These are phyloP conservation scores for Pygoscelis adeliae DNA, from an alignment of 2,113 vertebrate species.

Conservation along the genomic window DNA sequence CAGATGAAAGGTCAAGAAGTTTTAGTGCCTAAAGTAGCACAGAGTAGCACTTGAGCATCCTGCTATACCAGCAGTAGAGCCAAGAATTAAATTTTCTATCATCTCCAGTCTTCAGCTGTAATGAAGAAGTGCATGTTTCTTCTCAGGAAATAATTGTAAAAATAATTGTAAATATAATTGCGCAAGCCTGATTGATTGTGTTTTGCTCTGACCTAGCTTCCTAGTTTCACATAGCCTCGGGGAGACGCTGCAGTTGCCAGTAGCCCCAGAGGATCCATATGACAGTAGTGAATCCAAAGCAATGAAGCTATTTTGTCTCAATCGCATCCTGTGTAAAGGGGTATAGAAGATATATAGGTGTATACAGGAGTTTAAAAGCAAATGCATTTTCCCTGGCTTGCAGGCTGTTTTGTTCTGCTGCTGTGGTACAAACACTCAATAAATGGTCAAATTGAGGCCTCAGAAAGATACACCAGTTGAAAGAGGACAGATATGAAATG, in stretches of 20 bases:
- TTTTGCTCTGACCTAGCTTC: not conserved
- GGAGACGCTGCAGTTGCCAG: not conserved
- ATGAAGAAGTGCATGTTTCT: not conserved
- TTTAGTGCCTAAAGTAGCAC: not conserved
- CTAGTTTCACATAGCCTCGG: not conserved
- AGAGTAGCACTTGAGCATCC: not conserved
- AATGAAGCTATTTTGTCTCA: not conserved
- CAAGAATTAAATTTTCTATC: not conserved
- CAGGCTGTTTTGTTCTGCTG: not conserved
- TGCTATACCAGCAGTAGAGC: not conserved
- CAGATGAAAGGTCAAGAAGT: constrained; percentile 26
- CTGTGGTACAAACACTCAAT: not conserved
- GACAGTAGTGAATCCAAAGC: not conserved
- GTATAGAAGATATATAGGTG: not conserved
- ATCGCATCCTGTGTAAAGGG: not conserved
- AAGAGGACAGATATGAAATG: not conserved
- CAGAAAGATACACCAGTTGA: not conserved
- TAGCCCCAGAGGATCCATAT: not conserved
- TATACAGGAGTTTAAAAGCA: not conserved
- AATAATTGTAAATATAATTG: not conserved
- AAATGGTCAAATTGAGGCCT: not conserved
- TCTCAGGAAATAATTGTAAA: not conserved
- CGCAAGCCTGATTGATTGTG: not conserved
- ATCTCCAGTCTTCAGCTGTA: not conserved
- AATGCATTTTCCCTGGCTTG: not conserved